A percentile compares a stretch with the other conserved stretches of the same genome.
Evolutionary conservation across 2,888 invertebrate genomes (phyloP).

Genomic region (Drosophila eohydei): DNA sequence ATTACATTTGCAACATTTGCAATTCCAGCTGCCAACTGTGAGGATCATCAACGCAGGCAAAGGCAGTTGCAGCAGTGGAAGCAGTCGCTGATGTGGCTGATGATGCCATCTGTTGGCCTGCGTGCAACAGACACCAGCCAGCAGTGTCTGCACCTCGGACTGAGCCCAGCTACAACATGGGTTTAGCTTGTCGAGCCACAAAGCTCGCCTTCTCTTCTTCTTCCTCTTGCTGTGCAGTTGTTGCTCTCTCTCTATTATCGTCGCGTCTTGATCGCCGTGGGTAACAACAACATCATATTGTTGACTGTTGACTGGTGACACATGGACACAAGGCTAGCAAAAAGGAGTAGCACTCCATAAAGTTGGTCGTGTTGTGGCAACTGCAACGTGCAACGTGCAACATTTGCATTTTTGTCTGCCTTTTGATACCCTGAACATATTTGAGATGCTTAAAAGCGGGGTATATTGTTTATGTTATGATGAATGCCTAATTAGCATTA

Average conservation of each 20-base stretch:
- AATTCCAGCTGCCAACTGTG: constrained; percentile 8
- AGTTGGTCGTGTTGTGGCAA: constrained; percentile 52
- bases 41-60: constrained; percentile 15
- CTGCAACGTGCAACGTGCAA: constrained; percentile 60
- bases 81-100: constrained; percentile 29
- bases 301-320: constrained; percentile 76
- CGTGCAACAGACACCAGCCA: constrained; percentile 20
- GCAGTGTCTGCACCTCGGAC: constrained; percentile 40
- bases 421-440: background rate
- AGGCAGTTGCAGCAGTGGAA: constrained; percentile 9
- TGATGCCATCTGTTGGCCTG: constrained; percentile 65
- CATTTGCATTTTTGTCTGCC: constrained; percentile 72
- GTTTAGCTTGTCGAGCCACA: constrained; percentile 44
- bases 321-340: constrained; percentile 69
- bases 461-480: background rate
- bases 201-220: constrained; percentile 16
- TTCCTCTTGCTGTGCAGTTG: constrained; percentile 19
- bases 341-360: constrained; percentile 64
- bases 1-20: constrained; percentile 12
- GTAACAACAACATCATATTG: constrained; percentile 72
- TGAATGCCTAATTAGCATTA: background rate
- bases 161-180: constrained; percentile 40
- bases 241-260: constrained; percentile 66
- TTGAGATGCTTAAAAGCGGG: too few species aligned
- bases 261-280: constrained; percentile 60